Base-by-base conservation (phyloP, 2,797 vertebrate species). In the Setipinna tenuifilis region DNA sequence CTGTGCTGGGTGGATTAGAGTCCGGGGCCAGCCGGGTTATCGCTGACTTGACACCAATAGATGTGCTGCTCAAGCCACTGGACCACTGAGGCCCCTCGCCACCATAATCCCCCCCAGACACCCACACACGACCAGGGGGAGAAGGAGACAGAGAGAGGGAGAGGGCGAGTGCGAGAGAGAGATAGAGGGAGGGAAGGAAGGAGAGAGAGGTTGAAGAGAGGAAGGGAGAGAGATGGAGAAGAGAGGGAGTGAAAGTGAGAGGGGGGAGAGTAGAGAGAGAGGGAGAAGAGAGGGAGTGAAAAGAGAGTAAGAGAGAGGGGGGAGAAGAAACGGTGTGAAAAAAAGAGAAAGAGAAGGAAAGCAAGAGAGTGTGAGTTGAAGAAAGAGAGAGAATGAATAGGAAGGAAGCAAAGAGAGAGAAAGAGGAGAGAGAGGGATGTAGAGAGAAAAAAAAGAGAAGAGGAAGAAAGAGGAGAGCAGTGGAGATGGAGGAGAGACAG, bases 41-140 rank as follows among this genome's bases (percentile, higher is more conserved):
- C 87, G 48, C 85, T 83, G 83, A 87, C 65, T 87, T 88, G 87
- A 91, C 90, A 91, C 87, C 91, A 89, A 86, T 85, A 88, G 90
- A 88, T 87, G 89, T 88, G 88, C 84, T 78, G 65, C 82, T 78
- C 88, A 84, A 86, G 85, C 87, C 83, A 87, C 83, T 86, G 86
- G 87, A 89, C 86, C 88, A 87, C 84, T 75, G 68, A 57, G 88
- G 85, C 57, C 62, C 86, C 86, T 86, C 84, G 82, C 81, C 82
- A 62, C 71, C 83, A 87, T 87, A 89, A 87, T 87, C 88, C 85
- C 85, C 57, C 86, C 85, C 88, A 88, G 86, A 84, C 85, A 85
- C 57, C 84, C 61, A 81, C 44, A 75, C 28, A 75, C 1, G 28
- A 19, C 1, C 61, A 71, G 14, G 6, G 28, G 16, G 44, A 12